Conservation (phyloP, 2,888 invertebrate species). For the Yponomeuta cagnagella region DNA sequence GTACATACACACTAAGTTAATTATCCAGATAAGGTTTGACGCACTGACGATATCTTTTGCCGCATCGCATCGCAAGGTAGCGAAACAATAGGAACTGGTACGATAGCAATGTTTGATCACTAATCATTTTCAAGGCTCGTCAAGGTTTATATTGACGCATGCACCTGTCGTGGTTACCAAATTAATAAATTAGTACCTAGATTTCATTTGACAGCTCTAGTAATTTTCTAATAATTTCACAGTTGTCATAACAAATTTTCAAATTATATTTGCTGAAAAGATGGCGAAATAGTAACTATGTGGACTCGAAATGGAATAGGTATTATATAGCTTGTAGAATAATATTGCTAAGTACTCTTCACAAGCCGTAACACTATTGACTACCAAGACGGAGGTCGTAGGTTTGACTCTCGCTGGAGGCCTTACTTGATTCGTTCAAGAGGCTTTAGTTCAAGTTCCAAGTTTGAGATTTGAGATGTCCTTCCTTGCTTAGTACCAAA, state of each 20-base stretch:
- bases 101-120: conserved; percentile 41
- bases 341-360: not conserved
- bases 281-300: not conserved
- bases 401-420: too few relatives aligned
- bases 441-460: too few relatives aligned
- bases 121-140: conserved; percentile 35
- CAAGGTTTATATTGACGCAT: conserved; percentile 7
- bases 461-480: too few relatives aligned
- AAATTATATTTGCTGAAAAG: not conserved
- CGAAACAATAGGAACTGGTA: conserved; percentile 25
- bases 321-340: too few relatives aligned
- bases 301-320: too few relatives aligned
- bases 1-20: conserved; percentile 13
- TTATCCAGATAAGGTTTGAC: conserved; percentile 15
- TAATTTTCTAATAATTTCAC: not conserved
- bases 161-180: not conserved
- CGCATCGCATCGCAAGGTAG: conserved; percentile 25
- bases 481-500: too few relatives aligned
- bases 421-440: too few relatives aligned
- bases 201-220: not conserved
- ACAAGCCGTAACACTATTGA: not conserved
- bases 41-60: conserved; percentile 19
- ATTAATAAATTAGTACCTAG: too few relatives aligned
- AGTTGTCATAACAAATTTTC: not conserved
- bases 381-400: too few relatives aligned